A percentile compares a stretch with the other conserved stretches of the same genome.
Evolutionary conservation across 2,113 vertebrate genomes (phyloP).

Genomic region (Tychaedon coryphoeus): DNA sequence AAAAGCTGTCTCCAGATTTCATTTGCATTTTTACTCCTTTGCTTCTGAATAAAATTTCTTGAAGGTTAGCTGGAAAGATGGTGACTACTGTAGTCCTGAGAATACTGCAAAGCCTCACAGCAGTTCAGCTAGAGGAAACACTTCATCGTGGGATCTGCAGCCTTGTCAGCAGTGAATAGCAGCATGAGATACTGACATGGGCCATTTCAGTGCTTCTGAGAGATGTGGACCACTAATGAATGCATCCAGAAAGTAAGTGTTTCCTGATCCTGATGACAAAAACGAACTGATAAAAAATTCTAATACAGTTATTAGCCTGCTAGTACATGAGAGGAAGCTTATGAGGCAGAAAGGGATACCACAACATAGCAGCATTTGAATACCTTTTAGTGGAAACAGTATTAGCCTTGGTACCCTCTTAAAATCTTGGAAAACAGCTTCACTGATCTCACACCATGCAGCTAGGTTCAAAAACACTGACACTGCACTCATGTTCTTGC

Average conservation of each 20-base stretch:
- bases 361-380: not conserved
- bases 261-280: not conserved
- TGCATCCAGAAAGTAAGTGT: not conserved
- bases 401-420: not conserved
- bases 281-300: not conserved
- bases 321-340: not conserved
- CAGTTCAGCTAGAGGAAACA: not conserved
- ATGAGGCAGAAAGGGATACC: not conserved
- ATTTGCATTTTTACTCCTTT: conserved; percentile 7
- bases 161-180: not conserved
- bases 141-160: not conserved
- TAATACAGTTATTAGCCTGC: not conserved
- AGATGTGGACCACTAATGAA: not conserved
- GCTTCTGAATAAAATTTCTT: not conserved
- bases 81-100: not conserved
- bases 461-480: not conserved
- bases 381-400: not conserved
- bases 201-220: not conserved
- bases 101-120: not conserved
- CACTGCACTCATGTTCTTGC: not conserved
- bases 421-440: not conserved
- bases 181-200: not conserved
- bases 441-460: not conserved
- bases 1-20: not conserved
- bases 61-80: not conserved